phyloP scores from a whole-genome alignment of 2,797 vertebrate genomes.

The Trachurus trachurus region DNA sequence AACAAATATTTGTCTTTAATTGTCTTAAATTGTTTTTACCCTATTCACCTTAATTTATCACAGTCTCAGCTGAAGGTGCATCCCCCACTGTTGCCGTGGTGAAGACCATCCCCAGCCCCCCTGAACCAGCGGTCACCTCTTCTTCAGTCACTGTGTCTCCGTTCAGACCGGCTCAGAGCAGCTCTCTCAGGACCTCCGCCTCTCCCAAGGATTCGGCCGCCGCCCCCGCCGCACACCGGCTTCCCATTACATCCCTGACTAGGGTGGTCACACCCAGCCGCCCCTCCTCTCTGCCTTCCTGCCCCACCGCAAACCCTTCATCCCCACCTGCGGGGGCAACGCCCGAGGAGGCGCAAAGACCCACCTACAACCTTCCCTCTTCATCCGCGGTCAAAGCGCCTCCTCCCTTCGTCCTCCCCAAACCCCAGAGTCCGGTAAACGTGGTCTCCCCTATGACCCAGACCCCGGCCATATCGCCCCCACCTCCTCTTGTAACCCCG shows the following conservation, averaged over 20 bases:
- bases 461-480: slow-evolving; percentile 49
- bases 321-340: neutral
- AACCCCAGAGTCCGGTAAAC: slow-evolving; percentile 84
- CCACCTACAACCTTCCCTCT: slow-evolving; percentile 30
- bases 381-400: slow-evolving; percentile 66
- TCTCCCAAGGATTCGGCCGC: slow-evolving; percentile 15
- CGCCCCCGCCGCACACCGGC: slow-evolving; percentile 33
- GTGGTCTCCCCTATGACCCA: slow-evolving; percentile 83
- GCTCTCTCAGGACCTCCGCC: slow-evolving; percentile 14
- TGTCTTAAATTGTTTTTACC: too few relatives aligned
- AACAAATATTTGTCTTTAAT: too few relatives aligned
- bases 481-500: slow-evolving; percentile 55
- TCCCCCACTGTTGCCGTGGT: slow-evolving; percentile 54
- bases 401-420: slow-evolving; percentile 76
- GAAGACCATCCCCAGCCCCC: slow-evolving; percentile 43
- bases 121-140: slow-evolving; percentile 40
- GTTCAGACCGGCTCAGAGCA: slow-evolving; percentile 44
- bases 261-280: neutral
- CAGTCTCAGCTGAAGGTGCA: slow-evolving; percentile 11
- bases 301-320: neutral
- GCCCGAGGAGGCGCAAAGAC: slow-evolving; percentile 5
- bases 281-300: slow-evolving; percentile 22
- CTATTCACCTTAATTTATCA: too few relatives aligned
- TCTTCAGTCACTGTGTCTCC: slow-evolving; percentile 22
- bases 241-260: slow-evolving; percentile 34